Percentiles rank a stretch among this genome's conserved stretches.
These are phyloP conservation scores for Phrynosoma blainvillii DNA, from an alignment of 2,113 vertebrate genomes.

Conservation along the genomic window DNA sequence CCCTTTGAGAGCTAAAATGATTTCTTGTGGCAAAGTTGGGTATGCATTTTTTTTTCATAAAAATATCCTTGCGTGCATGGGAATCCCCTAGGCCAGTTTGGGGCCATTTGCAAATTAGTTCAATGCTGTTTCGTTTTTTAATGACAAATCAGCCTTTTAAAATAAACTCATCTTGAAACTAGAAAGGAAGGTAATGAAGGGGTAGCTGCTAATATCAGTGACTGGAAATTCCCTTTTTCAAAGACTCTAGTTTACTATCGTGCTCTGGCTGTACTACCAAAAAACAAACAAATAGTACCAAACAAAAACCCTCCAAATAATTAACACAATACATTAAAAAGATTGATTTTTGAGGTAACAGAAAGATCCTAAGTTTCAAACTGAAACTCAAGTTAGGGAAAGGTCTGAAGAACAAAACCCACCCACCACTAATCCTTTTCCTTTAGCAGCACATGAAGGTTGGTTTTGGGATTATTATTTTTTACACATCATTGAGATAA, in stretches of 20 bases:
- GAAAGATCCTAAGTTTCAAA: not conserved
- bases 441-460: not conserved
- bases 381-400: not conserved
- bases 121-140: constrained; percentile 58
- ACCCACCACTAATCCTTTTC: too few relatives aligned
- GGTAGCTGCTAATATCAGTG: constrained; percentile 76
- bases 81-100: constrained; percentile 67
- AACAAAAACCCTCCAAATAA: too few relatives aligned
- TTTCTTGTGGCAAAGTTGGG: not conserved
- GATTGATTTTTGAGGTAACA: not conserved
- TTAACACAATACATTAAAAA: not conserved
- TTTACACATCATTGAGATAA: not conserved
- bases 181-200: constrained; percentile 81
- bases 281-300: constrained; percentile 38
- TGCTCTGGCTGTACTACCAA: constrained; percentile 55
- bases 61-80: constrained; percentile 52
- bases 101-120: constrained; percentile 65
- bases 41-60: constrained; percentile 40
- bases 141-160: constrained; percentile 69
- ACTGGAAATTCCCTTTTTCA: constrained; percentile 84
- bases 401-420: not conserved
- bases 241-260: constrained; percentile 69
- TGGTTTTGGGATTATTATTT: not conserved
- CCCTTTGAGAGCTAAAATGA: constrained; percentile 8
- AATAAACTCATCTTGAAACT: constrained; percentile 82